Evolutionary conservation across 1,140 invertebrate species (phyloP), one percentile per base, ranked within the genome.

Genomic region (Sycobia sp.): DNA sequence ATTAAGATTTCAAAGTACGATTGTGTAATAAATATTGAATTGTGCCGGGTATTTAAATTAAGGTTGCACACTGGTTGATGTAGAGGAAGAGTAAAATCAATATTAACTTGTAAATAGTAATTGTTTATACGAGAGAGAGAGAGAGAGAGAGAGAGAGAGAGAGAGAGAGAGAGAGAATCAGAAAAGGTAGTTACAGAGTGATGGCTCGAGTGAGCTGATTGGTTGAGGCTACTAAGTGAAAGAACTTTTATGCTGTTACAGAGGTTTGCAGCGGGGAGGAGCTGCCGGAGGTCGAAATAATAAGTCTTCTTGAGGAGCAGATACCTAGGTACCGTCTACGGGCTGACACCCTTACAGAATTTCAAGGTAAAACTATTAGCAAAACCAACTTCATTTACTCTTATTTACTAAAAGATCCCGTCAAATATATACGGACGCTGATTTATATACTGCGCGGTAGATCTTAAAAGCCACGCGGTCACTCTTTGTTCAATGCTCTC

Each of bases 311-410:
- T 47, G 91, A 97, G 82, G 95, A 98, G 79, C 91, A 96, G 82
- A 96, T 98, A 79, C 96, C 96, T 47, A 90, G 89, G 74, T 98
- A 98, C 78, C 92, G 90, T 77, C 86, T 98, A 47, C 86, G 95
- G 79, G 94, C 94, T 53, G 95, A 98, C 82, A 93, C 92, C 61
- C 86, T 97, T 63, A 97, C 95, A n/a, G 86, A 93, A 76, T 98
- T 97, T 83, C 88, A 89, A 83, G 92, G 92, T 94, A 83, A 85
- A 73, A 18, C 10, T 55, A 53, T 20, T 1, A 2, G 4, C 25
- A 7, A 46, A 14, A 22, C 11, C 25, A 3, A 11, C 25, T 14
- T 25, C 2, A 25, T 14, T 14, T 20, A 1, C 14, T 16, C n/a
- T n/a, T n/a, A n/a, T n/a, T n/a, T n/a, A n/a, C n/a, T n/a, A n/a